A percentile compares a stretch with the other conserved stretches of the same genome.
Evolutionary conservation across 64 coral and sea anemone species (phyloP).

Genomic region (Trachythela sp.): DNA sequence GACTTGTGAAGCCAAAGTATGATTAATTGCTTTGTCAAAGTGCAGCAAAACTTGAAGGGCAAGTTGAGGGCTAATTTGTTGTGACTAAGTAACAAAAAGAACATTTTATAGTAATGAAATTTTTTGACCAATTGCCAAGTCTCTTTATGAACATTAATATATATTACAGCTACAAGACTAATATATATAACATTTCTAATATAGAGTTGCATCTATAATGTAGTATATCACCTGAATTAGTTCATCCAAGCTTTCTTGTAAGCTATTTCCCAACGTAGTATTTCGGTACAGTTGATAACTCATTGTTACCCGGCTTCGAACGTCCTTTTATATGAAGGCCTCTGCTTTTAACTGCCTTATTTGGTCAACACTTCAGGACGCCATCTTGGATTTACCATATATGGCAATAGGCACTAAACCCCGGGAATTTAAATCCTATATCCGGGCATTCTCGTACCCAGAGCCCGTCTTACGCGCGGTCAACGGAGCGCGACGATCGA

Average conservation of each 20-base stretch:
- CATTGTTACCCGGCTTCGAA: conserved; percentile 50
- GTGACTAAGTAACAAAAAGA: conserved; percentile 47
- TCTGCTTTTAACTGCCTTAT: conserved; percentile 70
- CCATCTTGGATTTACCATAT: conserved; percentile 95
- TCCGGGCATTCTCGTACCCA: no score
- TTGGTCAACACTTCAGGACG: conserved; percentile 63
- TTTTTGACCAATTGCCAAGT: not conserved
- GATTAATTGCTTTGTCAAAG: conserved; percentile 97
- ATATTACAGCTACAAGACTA: no score
- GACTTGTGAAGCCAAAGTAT: conserved; percentile 82
- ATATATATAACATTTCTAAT: no score
- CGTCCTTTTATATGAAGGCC: conserved; percentile 80
- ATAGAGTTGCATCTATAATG: not conserved
- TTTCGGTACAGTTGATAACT: conserved; percentile 99
- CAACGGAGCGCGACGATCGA: no score
- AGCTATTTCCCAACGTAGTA: conserved; percentile 90
- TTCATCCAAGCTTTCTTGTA: conserved; percentile 96
- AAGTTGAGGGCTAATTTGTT: conserved; percentile 92
- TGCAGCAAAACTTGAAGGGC: conserved; percentile 90
- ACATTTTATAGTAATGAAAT: not conserved
- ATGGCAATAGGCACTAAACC: conserved; percentile 25
- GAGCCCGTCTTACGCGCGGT: no score
- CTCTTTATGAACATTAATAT: no score
- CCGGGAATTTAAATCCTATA: no score
- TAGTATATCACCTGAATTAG: conserved; percentile 74